Conservation (phyloP, 2,888 invertebrate genomes). For the Neuroscelio doddi region DNA sequence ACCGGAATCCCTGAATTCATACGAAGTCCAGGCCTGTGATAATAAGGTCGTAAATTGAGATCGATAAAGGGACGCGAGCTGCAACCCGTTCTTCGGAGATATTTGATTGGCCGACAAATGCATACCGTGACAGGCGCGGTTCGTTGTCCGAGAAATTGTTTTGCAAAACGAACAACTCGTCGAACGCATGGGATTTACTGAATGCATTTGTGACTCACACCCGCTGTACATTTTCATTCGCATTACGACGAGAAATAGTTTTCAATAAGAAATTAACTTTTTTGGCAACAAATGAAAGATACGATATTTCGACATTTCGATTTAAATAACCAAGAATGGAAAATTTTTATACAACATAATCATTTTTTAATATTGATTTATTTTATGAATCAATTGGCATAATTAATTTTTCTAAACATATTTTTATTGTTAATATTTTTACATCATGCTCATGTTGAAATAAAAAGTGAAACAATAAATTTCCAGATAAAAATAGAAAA, state of each 20-base stretch:
- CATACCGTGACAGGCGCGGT: too few relatives aligned
- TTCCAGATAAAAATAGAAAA: neutral
- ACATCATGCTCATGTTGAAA: too few relatives aligned
- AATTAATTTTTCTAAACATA: too few relatives aligned
- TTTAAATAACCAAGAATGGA: too few relatives aligned
- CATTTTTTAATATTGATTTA: too few relatives aligned
- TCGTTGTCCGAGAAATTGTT: neutral
- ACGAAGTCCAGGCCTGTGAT: neutral
- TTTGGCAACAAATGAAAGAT: too few relatives aligned
- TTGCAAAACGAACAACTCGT: neutral
- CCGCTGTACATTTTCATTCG: neutral
- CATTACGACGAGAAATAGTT: neutral
- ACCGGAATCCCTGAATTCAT: neutral
- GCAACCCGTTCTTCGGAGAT: neutral
- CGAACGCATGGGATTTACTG: neutral
- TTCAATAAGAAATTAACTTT: too few relatives aligned
- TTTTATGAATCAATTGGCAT: too few relatives aligned
- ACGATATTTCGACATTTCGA: too few relatives aligned
- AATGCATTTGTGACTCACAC: neutral
- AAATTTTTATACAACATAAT: neutral
- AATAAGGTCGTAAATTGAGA: neutral
- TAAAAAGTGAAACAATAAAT: too few relatives aligned
- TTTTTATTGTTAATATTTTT: too few relatives aligned
- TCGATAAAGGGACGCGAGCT: constrained; percentile 2
- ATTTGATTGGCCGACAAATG: neutral